Evolutionary conservation across 1,140 invertebrate species (phyloP), one percentile per base, ranked within the genome.

Genomic region (Acromyrmex echinatior): DNA sequence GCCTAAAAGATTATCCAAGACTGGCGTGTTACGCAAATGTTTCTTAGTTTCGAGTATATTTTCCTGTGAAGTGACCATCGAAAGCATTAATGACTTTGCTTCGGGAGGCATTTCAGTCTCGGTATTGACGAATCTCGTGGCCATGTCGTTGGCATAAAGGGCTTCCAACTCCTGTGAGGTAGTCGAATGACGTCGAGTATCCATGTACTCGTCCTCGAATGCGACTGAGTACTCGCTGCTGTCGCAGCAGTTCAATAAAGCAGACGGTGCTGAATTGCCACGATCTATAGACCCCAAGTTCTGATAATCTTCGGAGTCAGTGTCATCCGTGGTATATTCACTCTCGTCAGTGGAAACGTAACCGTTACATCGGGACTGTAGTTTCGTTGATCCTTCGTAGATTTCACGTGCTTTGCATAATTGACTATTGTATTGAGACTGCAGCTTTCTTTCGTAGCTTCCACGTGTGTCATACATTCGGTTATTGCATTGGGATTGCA

Each of bases 1-100:
- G 53, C 93, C 88, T 21, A 95, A 86, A 2, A 95, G 87, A 90
- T 94, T 94, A 16, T 94, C 93, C 63, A 95, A 56, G 3, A 95
- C 92, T 0, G 94, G 92, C 7, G 94, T 95, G 63, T 58, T 93
- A 2, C 92, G 92, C 3, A 95, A 70, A 16, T 94, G 91, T 58
- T 93, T 95, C 1, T 93, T 93, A 6, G 92, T 93, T 2, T 93
- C 87, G 25, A 94, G 65, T 74, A 94, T 92, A 31, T 94, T 92
- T 7, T 93, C 93, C 35, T 95, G 93, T 0, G 93, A 93, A 28
- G 93, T 88, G 6, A 94, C 78, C 78, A 92, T 94, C 21, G 93
- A 93, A 1, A 95, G 63, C 25, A 93, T 78, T 49, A 91, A 74
- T 1, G 93, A 90, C n/a, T 95, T 94, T 0, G 89, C 65, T 49